Evolutionary conservation across 2,888 invertebrate species (phyloP).

Genomic region (Lasioglossum pauxillum): DNA sequence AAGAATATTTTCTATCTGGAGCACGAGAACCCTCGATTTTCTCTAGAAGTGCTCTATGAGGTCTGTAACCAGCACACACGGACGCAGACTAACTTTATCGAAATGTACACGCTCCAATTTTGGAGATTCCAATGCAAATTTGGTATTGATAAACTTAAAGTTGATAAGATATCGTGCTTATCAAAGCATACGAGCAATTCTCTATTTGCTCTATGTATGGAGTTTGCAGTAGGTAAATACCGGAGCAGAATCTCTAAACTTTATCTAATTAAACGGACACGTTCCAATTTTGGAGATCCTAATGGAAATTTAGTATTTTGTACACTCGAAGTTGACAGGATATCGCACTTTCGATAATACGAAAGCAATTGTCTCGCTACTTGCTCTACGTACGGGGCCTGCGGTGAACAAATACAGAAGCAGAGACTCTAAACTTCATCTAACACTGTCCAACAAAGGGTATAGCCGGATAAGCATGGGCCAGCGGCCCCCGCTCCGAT

Average conservation of each 20-base stretch:
- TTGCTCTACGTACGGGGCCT: too few species aligned
- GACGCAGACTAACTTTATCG: neutral
- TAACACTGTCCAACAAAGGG: too few species aligned
- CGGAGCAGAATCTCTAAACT: neutral
- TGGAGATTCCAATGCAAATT: neutral
- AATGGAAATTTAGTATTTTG: neutral
- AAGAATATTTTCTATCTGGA: neutral
- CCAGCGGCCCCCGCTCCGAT: too few species aligned
- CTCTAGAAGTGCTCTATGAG: neutral
- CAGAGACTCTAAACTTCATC: neutral
- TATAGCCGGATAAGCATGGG: too few species aligned
- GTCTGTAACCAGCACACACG: neutral
- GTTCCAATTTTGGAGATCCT: neutral
- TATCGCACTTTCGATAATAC: neutral
- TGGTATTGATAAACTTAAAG: neutral
- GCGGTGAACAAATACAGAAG: neutral
- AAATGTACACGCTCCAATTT: neutral
- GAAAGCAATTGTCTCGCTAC: neutral
- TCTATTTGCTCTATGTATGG: too few species aligned
- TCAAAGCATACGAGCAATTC: too few species aligned
- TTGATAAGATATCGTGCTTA: too few species aligned
- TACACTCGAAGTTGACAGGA: neutral
- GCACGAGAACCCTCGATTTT: neutral
- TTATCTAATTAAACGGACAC: neutral
- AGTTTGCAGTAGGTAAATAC: neutral